Conservation (phyloP, 1,140 invertebrate species). For the Heliconius hermathena region DNA sequence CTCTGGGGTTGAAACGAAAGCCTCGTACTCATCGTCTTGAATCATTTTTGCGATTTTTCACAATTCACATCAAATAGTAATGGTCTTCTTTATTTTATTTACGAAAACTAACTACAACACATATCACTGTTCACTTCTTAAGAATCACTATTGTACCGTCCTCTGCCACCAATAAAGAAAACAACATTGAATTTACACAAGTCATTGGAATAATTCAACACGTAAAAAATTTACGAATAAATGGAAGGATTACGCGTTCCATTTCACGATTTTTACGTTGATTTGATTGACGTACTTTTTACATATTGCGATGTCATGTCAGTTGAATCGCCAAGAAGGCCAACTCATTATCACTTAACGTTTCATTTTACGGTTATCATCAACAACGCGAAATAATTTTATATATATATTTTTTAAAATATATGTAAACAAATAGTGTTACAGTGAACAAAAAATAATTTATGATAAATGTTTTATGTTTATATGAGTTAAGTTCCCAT, state of each 20-base stretch:
- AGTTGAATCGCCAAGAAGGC: conserved; percentile 10
- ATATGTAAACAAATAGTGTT: too few relatives aligned
- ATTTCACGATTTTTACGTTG: conserved; percentile 48
- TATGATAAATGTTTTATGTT: too few relatives aligned
- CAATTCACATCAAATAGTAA: conserved; percentile 22
- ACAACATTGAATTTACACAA: conserved; percentile 75
- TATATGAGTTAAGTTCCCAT: too few relatives aligned
- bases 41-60: conserved; percentile 56
- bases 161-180: conserved; percentile 55
- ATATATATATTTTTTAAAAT: background rate
- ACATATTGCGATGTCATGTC: conserved; percentile 28
- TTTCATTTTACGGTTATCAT: background rate
- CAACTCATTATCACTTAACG: conserved; percentile 7
- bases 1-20: conserved; percentile 56
- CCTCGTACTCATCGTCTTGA: conserved; percentile 68
- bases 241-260: conserved; percentile 50
- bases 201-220: conserved; percentile 59
- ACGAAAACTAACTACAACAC: conserved; percentile 25
- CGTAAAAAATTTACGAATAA: conserved; percentile 48
- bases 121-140: conserved; percentile 38
- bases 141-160: conserved; percentile 42
- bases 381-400: background rate
- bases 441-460: too few relatives aligned
- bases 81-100: background rate
- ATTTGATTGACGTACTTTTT: background rate